phyloP scores from a whole-genome alignment of 2,797 vertebrate genomes.

The Pagetopsis macropterus region DNA sequence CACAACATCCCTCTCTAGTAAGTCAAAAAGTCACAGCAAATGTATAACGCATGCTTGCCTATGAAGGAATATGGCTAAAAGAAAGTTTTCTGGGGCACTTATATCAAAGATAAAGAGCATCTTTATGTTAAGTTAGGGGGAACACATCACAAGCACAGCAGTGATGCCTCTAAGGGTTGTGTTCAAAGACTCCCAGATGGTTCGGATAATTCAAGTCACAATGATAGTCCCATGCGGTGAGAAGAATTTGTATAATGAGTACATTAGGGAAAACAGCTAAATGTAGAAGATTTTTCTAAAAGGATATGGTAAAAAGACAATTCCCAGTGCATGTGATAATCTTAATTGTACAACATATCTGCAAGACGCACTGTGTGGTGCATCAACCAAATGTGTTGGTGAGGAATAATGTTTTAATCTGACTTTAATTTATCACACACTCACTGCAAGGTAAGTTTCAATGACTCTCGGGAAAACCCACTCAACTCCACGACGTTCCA shows the following conservation, averaged over 20 bases:
- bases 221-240: conserved; percentile 51
- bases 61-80: neutral
- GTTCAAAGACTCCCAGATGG: conserved; percentile 70
- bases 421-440: neutral
- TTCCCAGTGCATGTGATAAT: neutral
- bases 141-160: conserved; percentile 26
- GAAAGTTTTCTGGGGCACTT: neutral
- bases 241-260: conserved; percentile 64
- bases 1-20: neutral
- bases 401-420: conserved; percentile 7
- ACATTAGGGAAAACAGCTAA: conserved; percentile 52
- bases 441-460: neutral
- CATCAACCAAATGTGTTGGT: neutral
- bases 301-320: conserved; percentile 7
- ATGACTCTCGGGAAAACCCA: conserved; percentile 14
- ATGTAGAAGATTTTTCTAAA: conserved; percentile 7
- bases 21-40: neutral
- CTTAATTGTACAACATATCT: neutral
- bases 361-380: neutral
- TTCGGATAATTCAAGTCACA: conserved; percentile 47
- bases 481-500: conserved; percentile 8
- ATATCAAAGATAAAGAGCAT: neutral
- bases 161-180: conserved; percentile 35
- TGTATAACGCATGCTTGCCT: neutral
- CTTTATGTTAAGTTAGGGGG: neutral